Evolutionary conservation across 2,888 invertebrate genomes (phyloP), one percentile per base, ranked within the genome.

Genomic region (Bombylius discolor): DNA sequence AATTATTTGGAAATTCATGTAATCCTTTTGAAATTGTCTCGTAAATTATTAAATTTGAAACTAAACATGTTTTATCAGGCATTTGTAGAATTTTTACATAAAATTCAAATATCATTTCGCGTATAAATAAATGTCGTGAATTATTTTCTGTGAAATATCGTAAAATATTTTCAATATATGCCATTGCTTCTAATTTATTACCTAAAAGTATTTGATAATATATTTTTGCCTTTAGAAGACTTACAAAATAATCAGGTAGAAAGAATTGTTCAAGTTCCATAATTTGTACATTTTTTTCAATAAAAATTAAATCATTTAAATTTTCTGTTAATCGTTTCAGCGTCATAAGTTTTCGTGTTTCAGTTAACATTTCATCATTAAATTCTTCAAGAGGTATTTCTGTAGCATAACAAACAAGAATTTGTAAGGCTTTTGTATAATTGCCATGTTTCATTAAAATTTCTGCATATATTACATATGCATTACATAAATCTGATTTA

Each of bases 1-100:
- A 70, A 69, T 84, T 84, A 58, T 80, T 77, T 1, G 83, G 81
- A 67, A 77, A 83, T 39, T 72, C 72, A 8, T 67, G 63, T 3
- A 80, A 65, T 0, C 76, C 76, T 36, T 67, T 65, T 47, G 65
- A 63, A 39, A 78, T 62, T 31, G 72, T 71, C 34, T 71, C 68
- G 55, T 74, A 72, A 31, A 79, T 62, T 5, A 75, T 61, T n/a
- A 68, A 66, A 61, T 70, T 75, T 4, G 72, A 65, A 13, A 73
- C 71, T 46, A 65, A 64, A 44, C 73, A 73, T 13, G 68, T 66
- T 33, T 61, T 53, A 42, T 60, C 59, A 5, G 58, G 60, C 5
- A 63, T 60, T 34, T 66, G 63, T 51, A 68, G 46, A 6, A 70
- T 59, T 33, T 67, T 62, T 32, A 75, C 59, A 63, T 73, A 66